Percentiles rank a stretch among this genome's conserved stretches.
phyloP scores from a whole-genome alignment of 2,797 vertebrate species.

The Distichodus sexfasciatus region DNA sequence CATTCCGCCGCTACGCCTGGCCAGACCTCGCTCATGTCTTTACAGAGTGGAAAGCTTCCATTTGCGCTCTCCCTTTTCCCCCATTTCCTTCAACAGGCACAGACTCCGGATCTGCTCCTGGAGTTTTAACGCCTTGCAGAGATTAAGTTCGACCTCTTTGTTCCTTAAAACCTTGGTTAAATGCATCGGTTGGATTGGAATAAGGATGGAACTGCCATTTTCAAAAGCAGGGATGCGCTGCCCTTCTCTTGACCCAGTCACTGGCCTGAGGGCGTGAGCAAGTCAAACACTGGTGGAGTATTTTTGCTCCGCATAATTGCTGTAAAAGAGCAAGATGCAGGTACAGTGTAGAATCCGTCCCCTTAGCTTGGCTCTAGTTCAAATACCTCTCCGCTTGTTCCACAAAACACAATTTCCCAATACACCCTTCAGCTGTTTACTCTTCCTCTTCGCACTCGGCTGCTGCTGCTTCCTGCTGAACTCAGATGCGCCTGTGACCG shows the following conservation, averaged over 20 bases:
- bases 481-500: background rate
- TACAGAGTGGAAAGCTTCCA: background rate
- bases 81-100: background rate
- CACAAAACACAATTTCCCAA: background rate
- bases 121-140: no score
- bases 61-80: constrained; percentile 11
- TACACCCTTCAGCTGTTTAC: background rate
- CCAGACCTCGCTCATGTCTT: background rate
- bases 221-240: no score
- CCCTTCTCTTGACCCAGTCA: no score
- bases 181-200: no score
- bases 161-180: no score
- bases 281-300: no score
- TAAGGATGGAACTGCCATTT: no score
- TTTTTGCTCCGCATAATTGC: no score
- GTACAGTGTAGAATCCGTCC: no score
- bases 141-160: no score
- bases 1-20: constrained; percentile 16
- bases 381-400: background rate
- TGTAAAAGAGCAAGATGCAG: background rate
- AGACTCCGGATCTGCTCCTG: background rate
- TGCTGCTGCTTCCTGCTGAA: no score
- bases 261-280: no score
- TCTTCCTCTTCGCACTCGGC: background rate
- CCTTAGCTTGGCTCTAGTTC: background rate